A percentile compares a stretch with the other conserved stretches of the same genome.
phyloP scores from a whole-genome alignment of 2,113 vertebrate genomes.

The Scartelaos histophorus region DNA sequence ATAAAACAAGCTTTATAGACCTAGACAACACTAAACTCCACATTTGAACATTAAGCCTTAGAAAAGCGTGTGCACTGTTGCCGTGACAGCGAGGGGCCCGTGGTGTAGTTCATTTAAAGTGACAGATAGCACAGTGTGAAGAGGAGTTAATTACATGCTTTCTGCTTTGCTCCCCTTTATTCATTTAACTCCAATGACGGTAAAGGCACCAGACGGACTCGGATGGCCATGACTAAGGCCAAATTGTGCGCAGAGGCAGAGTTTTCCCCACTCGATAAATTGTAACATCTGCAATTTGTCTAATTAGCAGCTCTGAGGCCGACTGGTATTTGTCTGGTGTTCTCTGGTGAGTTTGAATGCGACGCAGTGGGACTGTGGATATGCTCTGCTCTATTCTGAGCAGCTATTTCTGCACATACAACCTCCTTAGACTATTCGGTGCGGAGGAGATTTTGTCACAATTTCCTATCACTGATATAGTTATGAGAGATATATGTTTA shows the following conservation, averaged over 20 bases:
- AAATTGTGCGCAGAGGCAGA: slow-evolving; percentile 46
- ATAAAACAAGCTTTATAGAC: slow-evolving; percentile 19
- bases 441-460: too few species aligned
- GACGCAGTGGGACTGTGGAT: slow-evolving; percentile 48
- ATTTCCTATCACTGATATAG: too few species aligned
- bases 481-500: too few species aligned
- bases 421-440: too few species aligned
- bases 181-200: slow-evolving; percentile 56
- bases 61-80: slow-evolving; percentile 32
- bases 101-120: slow-evolving; percentile 51
- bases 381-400: slow-evolving; percentile 32
- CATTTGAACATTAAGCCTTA: slow-evolving; percentile 24
- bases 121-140: slow-evolving; percentile 38
- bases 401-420: background rate
- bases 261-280: slow-evolving; percentile 52
- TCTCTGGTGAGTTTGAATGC: slow-evolving; percentile 43
- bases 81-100: slow-evolving; percentile 38
- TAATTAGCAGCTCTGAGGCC: slow-evolving; percentile 63
- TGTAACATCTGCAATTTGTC: slow-evolving; percentile 63
- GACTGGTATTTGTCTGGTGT: slow-evolving; percentile 53
- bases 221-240: slow-evolving; percentile 50
- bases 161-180: slow-evolving; percentile 60
- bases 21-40: slow-evolving; percentile 12
- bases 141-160: slow-evolving; percentile 57
- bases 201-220: slow-evolving; percentile 52